Base-by-base conservation (phyloP, 1,140 invertebrate species). In the Antheraea pernyi region DNA sequence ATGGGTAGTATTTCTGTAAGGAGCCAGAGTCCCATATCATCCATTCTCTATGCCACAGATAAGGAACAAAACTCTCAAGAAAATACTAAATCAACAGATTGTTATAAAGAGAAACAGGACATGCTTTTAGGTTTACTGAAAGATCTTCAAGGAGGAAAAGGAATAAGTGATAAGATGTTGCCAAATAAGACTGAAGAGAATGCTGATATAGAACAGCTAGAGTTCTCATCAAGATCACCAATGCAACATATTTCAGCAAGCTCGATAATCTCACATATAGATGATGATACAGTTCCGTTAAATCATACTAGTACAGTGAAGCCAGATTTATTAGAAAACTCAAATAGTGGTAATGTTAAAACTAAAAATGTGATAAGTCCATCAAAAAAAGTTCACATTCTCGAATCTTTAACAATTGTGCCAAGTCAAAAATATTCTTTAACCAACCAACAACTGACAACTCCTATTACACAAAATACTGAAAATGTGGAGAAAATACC, bases 341-440 rank as follows among this genome's bases (percentile, higher is more conserved):
- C 46, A 16, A 53, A 1, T 53, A 11, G 1, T 6, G 9, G 46
- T 53, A 53, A 53, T n/a, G 16, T 13, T 13, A 53, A 53, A 6
- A 53, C 46, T 53, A 53, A 16, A 9, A 53, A 53, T 16, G 1
- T 13, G 18, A 76, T 82, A 68, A 86, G 71, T 75, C 79, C 86
- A 72, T 78, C 82, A 68, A 91, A 89, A 65, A 77, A 72, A 71
- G 83, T 90, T 22, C 80, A 84, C 63, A 69, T 91, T 61, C 67
- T 91, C 59, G 86, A 82, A 73, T 77, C 78, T 39, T 67, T 82
- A 36, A 78, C 69, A 22, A 74, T 80, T 53, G 11, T 64, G n/a
- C 74, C 78, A 60, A 53, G 10, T 42, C 61, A 53, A n/a, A 6
- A 11, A 11, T 19, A 59, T 67, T 42, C 60, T 63, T 46, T 3